Percentiles rank a stretch among this genome's conserved stretches.
phyloP scores from a whole-genome alignment of 2,797 vertebrate species.

The Euthynnus affinis region DNA sequence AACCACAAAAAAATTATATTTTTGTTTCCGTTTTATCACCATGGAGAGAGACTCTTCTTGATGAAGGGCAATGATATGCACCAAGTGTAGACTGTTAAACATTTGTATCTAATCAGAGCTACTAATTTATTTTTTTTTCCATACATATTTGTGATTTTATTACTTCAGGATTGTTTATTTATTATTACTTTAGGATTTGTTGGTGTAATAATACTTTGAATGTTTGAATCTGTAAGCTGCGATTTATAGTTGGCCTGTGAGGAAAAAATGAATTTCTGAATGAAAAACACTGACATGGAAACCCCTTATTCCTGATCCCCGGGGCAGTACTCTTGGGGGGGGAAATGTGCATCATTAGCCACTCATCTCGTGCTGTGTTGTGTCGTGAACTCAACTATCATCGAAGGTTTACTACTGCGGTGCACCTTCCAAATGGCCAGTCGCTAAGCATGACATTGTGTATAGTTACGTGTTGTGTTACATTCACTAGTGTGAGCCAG shows the following conservation, averaged over 20 bases:
- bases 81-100: conserved; percentile 79
- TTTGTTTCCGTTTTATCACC: conserved; percentile 30
- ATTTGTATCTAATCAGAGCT: conserved; percentile 44
- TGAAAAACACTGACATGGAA: conserved; percentile 38
- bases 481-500: conserved; percentile 76
- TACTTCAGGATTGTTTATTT: conserved; percentile 37
- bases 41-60: conserved; percentile 54
- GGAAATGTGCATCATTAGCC: conserved; percentile 43
- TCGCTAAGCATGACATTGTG: conserved; percentile 86
- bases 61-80: conserved; percentile 63
- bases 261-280: conserved; percentile 42
- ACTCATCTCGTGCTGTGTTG: conserved; percentile 74
- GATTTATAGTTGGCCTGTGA: conserved; percentile 58
- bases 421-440: conserved; percentile 60
- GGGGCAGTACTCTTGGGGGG: conserved; percentile 38
- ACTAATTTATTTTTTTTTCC: conserved; percentile 9
- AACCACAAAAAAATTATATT: conserved; percentile 16
- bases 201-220: conserved; percentile 40
- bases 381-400: conserved; percentile 62
- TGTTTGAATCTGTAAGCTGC: conserved; percentile 52
- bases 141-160: conserved; percentile 35
- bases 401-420: conserved; percentile 60
- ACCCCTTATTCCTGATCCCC: conserved; percentile 22
- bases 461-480: conserved; percentile 73
- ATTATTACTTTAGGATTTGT: conserved; percentile 41